Percentiles rank a stretch among this genome's conserved stretches.
Evolutionary conservation across 2,888 invertebrate genomes (phyloP).

Genomic region (Orgyia antiqua): DNA sequence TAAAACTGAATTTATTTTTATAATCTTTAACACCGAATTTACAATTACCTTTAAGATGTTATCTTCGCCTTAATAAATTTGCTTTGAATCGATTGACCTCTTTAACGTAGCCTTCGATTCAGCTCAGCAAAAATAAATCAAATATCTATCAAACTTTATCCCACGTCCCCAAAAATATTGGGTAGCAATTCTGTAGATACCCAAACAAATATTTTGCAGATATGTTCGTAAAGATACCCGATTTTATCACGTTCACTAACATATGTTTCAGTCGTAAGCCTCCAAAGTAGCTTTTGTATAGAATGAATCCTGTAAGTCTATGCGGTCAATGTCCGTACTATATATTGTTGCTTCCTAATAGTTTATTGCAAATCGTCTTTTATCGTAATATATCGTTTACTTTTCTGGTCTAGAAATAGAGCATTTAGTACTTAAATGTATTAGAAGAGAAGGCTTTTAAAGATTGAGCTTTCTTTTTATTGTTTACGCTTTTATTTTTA

Average conservation of each 20-base stretch:
- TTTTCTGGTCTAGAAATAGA: slow-evolving; percentile 16
- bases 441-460: no score
- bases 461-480: no score
- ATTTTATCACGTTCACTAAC: slow-evolving; percentile 22
- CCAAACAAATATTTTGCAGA: slow-evolving; percentile 20
- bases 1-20: no score
- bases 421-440: slow-evolving; percentile 12
- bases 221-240: slow-evolving; percentile 15
- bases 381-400: slow-evolving; percentile 25
- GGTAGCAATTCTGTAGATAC: slow-evolving; percentile 7
- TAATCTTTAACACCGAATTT: no score
- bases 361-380: slow-evolving; percentile 26
- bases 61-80: no score
- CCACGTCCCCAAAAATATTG: slow-evolving; percentile 14
- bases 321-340: slow-evolving; percentile 24
- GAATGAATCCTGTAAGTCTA: slow-evolving; percentile 20
- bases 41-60: no score
- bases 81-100: no score
- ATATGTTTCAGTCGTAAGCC: slow-evolving; percentile 24
- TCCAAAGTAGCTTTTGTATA: slow-evolving; percentile 15
- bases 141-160: slow-evolving; percentile 17
- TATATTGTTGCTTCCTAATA: slow-evolving; percentile 27
- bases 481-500: no score
- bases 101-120: slow-evolving; percentile 7
- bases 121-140: slow-evolving; percentile 13